Conservation (phyloP, 2,888 invertebrate species). For the Dasypolia templi region DNA sequence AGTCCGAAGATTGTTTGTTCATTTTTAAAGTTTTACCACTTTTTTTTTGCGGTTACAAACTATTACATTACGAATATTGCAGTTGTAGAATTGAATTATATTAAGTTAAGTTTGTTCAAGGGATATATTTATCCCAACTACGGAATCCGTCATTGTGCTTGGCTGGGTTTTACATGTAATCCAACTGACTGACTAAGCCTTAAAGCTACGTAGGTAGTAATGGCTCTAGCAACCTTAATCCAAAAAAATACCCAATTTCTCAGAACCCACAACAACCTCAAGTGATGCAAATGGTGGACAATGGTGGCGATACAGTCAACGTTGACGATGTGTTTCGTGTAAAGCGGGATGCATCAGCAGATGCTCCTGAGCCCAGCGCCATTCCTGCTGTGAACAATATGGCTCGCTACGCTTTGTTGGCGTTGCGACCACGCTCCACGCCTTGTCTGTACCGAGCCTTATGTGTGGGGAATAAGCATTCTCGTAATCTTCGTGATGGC, state of each 20-base stretch:
- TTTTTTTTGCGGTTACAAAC: too few relatives aligned
- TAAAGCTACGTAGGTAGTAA: too few relatives aligned
- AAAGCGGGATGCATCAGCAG: slow-evolving; percentile 77
- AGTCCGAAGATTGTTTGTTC: too few relatives aligned
- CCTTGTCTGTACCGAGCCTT: slow-evolving; percentile 91
- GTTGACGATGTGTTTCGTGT: slow-evolving; percentile 86
- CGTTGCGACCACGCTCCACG: slow-evolving; percentile 87
- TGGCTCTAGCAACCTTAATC: background rate
- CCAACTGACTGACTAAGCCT: too few relatives aligned
- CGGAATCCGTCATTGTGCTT: too few relatives aligned
- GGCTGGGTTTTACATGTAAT: too few relatives aligned
- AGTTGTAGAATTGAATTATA: too few relatives aligned
- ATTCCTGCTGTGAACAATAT: slow-evolving; percentile 88
- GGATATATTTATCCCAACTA: too few relatives aligned
- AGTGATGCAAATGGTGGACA: slow-evolving; percentile 87
- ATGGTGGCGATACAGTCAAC: slow-evolving; percentile 79
- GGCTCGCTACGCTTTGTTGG: slow-evolving; percentile 89
- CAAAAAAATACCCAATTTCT: background rate
- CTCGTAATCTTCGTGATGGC: slow-evolving; percentile 88
- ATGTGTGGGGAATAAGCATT: slow-evolving; percentile 92
- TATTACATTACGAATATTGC: too few relatives aligned
- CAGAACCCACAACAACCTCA: slow-evolving; percentile 83
- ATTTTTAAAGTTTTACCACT: too few relatives aligned
- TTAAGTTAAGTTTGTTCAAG: too few relatives aligned
- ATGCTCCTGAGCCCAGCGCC: slow-evolving; percentile 72